These are phyloP conservation scores for Drosophila infuscata DNA, from an alignment of 2,888 invertebrate genomes.

Conservation along the genomic window DNA sequence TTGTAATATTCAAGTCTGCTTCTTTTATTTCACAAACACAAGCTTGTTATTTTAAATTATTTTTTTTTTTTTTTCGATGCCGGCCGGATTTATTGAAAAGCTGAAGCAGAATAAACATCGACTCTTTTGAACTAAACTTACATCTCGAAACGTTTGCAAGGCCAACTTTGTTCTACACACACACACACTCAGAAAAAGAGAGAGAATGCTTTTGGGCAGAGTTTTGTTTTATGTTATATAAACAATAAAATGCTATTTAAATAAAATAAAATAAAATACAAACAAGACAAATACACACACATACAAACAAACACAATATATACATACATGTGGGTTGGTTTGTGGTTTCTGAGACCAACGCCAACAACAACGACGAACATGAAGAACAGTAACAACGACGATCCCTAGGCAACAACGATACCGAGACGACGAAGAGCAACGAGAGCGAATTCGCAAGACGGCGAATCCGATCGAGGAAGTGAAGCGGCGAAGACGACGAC, in stretches of 20 bases:
- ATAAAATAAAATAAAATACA: slow-evolving; percentile 58
- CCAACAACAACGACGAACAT: too few species aligned
- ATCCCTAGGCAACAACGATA: too few species aligned
- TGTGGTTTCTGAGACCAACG: too few species aligned
- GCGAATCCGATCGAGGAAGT: too few species aligned
- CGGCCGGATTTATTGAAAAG: slow-evolving; percentile 17
- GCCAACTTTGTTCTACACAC: neutral
- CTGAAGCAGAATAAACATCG: neutral
- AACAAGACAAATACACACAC: slow-evolving; percentile 21
- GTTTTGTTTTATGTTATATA: slow-evolving; percentile 53
- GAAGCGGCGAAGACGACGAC: too few species aligned
- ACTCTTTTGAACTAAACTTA: neutral
- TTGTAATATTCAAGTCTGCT: neutral
- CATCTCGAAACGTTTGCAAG: neutral
- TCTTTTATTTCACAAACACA: slow-evolving; percentile 36
- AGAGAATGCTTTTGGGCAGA: neutral
- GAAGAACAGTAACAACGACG: too few species aligned
- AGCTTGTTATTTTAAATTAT: neutral
- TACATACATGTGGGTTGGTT: too few species aligned
- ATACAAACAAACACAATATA: slow-evolving; percentile 14
- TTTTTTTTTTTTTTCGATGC: neutral
- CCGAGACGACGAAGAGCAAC: too few species aligned
- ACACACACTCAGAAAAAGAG: neutral
- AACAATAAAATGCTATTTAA: slow-evolving; percentile 44
- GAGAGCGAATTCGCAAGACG: too few species aligned